phyloP scores from a whole-genome alignment of 2,888 invertebrate species.

The Drosophila formosana region DNA sequence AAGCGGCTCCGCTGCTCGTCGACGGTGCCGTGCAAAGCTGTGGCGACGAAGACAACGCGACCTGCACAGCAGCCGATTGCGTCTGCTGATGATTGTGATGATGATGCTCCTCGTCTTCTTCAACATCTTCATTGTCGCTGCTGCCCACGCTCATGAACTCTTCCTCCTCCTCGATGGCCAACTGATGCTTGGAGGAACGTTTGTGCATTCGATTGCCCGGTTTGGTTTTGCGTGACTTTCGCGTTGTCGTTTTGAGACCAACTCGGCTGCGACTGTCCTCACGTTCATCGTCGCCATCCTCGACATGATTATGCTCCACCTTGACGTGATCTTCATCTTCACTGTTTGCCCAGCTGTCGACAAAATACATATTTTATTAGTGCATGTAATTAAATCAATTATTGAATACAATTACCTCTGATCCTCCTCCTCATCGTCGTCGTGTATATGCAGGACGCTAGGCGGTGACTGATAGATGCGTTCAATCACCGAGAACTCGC shows the following conservation, averaged over 20 bases:
- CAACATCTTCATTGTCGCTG: constrained; percentile 60
- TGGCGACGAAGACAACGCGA: constrained; percentile 5
- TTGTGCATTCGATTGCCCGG: constrained; percentile 39
- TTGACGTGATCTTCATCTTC: constrained; percentile 53
- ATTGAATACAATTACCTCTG: constrained; percentile 26
- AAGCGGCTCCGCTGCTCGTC: constrained; percentile 53
- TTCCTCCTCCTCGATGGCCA: constrained; percentile 59
- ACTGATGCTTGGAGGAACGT: constrained; percentile 44
- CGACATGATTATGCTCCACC: constrained; percentile 26
- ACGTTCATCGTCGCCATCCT: constrained; percentile 66
- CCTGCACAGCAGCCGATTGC: constrained; percentile 10
- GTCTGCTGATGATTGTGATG: constrained; percentile 11
- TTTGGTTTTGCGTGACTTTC: constrained; percentile 57
- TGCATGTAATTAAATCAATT: not conserved
- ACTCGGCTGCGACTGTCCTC: constrained; percentile 61
- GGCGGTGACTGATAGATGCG: constrained; percentile 85
- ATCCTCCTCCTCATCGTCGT: constrained; percentile 77
- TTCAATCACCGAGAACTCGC: constrained; percentile 85
- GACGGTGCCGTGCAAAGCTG: constrained; percentile 56
- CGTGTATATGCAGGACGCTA: constrained; percentile 84
- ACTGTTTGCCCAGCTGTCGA: constrained; percentile 44
- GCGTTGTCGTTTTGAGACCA: constrained; percentile 48
- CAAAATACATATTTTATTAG: not conserved
- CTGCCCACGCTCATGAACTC: constrained; percentile 77
- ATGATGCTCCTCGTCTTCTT: constrained; percentile 25